Evolutionary conservation across 2,888 invertebrate genomes (phyloP).

Genomic region (Melanostoma mellinum): DNA sequence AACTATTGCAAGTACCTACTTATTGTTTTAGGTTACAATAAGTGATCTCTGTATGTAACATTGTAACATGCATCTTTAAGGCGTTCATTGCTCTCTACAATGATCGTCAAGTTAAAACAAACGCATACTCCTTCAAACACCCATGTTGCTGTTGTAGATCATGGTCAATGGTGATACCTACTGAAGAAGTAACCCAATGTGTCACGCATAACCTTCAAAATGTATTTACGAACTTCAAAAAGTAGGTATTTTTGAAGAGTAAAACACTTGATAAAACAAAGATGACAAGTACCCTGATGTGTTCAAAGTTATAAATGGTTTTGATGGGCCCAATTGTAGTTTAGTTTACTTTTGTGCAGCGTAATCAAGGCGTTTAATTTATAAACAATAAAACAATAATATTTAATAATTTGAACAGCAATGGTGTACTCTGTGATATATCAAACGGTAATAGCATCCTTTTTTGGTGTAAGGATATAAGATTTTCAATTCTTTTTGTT

Average conservation of each 20-base stretch:
- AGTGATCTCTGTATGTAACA: conserved; percentile 31
- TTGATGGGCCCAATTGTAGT: conserved; percentile 35
- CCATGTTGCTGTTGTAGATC: conserved; percentile 22
- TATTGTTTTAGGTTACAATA: background rate
- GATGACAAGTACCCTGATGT: no score
- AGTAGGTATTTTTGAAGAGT: no score
- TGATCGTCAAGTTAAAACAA: conserved; percentile 34
- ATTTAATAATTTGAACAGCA: no score
- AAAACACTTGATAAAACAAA: no score
- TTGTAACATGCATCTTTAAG: conserved; percentile 8
- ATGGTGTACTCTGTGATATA: no score
- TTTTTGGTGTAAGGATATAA: no score
- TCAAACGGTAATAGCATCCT: no score
- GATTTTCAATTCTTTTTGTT: background rate
- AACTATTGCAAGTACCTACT: no score
- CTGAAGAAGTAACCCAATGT: no score
- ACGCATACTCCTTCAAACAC: conserved; percentile 52
- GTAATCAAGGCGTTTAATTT: conserved; percentile 37
- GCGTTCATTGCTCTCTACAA: conserved; percentile 33
- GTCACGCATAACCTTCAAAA: no score
- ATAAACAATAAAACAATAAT: no score
- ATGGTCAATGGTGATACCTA: conserved; percentile 19
- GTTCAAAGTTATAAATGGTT: conserved; percentile 59
- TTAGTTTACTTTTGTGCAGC: conserved; percentile 44
- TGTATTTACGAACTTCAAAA: no score